phyloP scores from a whole-genome alignment of 2,888 invertebrate species.

The Marronus borbonicus region DNA sequence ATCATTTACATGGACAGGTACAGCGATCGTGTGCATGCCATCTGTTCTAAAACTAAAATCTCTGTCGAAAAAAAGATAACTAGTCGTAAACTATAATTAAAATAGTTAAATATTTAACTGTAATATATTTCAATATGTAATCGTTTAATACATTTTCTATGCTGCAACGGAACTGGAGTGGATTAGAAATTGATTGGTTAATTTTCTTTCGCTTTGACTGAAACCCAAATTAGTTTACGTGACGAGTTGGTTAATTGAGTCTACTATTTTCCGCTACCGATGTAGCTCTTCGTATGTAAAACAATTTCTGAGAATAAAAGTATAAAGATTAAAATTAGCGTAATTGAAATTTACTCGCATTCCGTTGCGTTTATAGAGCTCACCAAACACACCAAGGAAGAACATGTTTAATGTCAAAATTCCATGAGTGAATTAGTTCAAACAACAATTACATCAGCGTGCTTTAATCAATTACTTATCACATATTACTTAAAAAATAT shows the following conservation, averaged over 20 bases:
- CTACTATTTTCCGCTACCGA: background rate
- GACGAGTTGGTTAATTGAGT: conserved; percentile 18
- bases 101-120: no score
- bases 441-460: background rate
- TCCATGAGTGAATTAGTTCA: conserved; percentile 35
- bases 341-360: conserved; percentile 25
- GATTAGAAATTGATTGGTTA: no score
- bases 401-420: conserved; percentile 20
- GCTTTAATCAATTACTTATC: background rate
- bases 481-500: no score
- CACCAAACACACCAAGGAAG: background rate
- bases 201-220: background rate
- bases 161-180: no score
- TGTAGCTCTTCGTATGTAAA: background rate
- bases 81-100: no score
- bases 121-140: no score
- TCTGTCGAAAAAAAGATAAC: no score
- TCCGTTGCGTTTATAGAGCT: background rate
- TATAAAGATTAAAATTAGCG: conserved; percentile 6
- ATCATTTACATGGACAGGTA: no score
- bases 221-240: conserved; percentile 17
- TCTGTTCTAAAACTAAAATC: no score
- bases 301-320: conserved; percentile 9
- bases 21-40: no score
- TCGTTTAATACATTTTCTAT: no score